phyloP scores from a whole-genome alignment of 2,113 vertebrate genomes.

The Eurystomus gularis region DNA sequence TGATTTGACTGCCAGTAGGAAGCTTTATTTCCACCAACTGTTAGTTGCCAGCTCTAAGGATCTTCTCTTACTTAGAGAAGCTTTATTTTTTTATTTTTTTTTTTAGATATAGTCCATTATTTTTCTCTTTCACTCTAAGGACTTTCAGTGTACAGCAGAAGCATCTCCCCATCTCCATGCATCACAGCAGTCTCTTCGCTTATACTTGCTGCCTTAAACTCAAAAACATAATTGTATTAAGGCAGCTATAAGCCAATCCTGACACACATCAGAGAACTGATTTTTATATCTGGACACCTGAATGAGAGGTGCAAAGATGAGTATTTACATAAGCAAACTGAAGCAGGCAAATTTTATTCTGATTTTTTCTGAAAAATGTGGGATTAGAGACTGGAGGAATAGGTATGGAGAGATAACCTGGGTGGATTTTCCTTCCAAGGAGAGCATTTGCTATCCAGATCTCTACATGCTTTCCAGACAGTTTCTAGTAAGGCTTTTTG shows the following conservation, averaged over 20 bases:
- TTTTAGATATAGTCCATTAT: background rate
- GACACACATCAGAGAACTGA: background rate
- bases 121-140: background rate
- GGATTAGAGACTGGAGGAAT: background rate
- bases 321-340: constrained; percentile 1
- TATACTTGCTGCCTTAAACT: background rate
- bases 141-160: background rate
- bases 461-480: background rate
- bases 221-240: background rate
- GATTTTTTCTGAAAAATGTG: background rate
- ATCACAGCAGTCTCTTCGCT: background rate
- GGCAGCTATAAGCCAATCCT: background rate
- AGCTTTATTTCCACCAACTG: constrained; percentile 81
- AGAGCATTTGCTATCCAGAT: background rate
- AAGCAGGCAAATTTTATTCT: background rate
- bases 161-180: background rate
- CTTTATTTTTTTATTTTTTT: background rate
- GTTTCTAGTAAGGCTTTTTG: background rate
- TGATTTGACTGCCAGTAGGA: constrained; percentile 87
- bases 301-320: background rate
- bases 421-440: background rate
- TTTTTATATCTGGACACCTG: constrained; percentile 5
- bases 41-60: constrained; percentile 68
- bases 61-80: constrained; percentile 57
- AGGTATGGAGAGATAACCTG: background rate